Base-by-base conservation (phyloP, 2,113 vertebrate genomes). In the Ailurus styani region DNA sequence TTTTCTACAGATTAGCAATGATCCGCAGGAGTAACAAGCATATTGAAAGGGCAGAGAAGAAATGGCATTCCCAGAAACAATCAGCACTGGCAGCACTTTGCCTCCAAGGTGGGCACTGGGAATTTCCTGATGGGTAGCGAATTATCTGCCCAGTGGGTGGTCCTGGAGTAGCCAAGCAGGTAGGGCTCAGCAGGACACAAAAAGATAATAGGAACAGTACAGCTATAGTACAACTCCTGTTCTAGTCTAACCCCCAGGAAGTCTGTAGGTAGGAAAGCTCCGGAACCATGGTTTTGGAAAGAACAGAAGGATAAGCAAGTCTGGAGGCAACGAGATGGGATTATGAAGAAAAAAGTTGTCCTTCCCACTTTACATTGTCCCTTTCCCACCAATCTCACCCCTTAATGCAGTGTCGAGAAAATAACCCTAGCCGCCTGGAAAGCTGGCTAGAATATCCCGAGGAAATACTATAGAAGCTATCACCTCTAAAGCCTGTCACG, bases 1-100 rank as follows among this genome's bases (percentile, higher is more conserved):
- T 96, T 97, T 90, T 90, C 62, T 91, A 54, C 50, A 87, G 92
- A 85, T 81, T 90, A 87, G 47, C 97, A 92, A 79, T 90, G 87
- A 97, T 91, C 8, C 8, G 0, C 37, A 90, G 37, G 54, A 90
- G 13, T 29, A 77, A 70, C 77, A 91, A 90, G 68, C 87, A 75
- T 77, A 79, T 31, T 96, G 54, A 90, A 97, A 93, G 50, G 60
- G 34, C 54, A 66, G 18, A 27, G 34, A 89, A 81, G 81, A 92
- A 84, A 87, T 9, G 27, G 70, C 40, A 45, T 87, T 89, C 60
- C 54, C 78, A 54, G 17, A 50, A 85, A 73, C 54, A 31, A 34
- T 64, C 57, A 25, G 23, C 17, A 1, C 6, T 89, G 94, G 86
- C 82, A 66, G 73, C 12, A 23, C 42, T 87, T 60, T 17, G 21